phyloP scores from a whole-genome alignment of 2,113 vertebrate genomes.

The Noctilio leporinus region DNA sequence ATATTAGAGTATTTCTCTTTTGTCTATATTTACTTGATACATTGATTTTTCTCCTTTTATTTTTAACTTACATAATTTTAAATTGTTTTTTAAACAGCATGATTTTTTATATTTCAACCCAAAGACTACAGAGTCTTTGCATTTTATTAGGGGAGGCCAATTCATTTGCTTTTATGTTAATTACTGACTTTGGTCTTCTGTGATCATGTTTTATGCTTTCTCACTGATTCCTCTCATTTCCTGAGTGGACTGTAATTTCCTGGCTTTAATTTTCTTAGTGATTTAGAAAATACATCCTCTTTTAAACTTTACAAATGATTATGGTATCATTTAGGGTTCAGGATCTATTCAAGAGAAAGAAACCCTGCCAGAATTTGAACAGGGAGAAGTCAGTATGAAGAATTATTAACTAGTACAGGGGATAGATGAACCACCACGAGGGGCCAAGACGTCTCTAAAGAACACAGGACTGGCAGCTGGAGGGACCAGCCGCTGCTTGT shows the following conservation, averaged over 20 bases:
- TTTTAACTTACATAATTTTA: background rate
- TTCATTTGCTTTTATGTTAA: conserved; percentile 20
- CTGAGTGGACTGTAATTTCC: conserved; percentile 34
- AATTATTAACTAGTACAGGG: background rate
- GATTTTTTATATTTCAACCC: background rate
- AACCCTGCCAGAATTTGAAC: background rate
- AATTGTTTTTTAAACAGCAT: background rate
- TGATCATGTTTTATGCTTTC: background rate
- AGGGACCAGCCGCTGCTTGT: background rate
- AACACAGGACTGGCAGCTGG: background rate
- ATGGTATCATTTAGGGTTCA: conserved; percentile 16
- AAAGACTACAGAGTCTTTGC: background rate
- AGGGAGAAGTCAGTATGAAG: background rate
- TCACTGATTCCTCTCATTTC: conserved; percentile 26
- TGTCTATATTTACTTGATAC: background rate
- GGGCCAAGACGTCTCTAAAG: background rate
- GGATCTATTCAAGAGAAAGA: background rate
- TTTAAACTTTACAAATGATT: conserved; percentile 14
- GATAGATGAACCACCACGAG: background rate
- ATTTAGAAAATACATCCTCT: conserved; percentile 28
- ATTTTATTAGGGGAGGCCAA: background rate
- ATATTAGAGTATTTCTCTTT: conserved; percentile 5
- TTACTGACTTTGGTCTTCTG: background rate
- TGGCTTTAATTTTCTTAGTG: conserved; percentile 45
- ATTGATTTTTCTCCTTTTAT: background rate